phyloP scores from a whole-genome alignment of 2,113 vertebrate species.

The Dicrurus megarhynchus region DNA sequence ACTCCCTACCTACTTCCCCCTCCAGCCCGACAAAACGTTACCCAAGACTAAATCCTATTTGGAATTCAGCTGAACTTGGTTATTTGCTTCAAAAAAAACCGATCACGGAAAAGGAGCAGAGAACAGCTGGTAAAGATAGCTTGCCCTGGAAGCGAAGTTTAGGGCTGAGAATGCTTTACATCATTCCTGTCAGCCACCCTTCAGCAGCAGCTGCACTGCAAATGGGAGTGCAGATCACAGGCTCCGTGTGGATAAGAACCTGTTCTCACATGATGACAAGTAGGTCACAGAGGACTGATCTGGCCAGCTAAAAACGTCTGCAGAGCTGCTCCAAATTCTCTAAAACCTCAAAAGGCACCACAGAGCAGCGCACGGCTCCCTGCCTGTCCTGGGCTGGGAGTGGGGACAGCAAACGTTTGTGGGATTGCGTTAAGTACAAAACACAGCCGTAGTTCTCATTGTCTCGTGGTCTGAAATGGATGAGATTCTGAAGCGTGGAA shows the following conservation, averaged over 20 bases:
- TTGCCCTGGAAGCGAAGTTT: not conserved
- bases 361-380: fast-evolving
- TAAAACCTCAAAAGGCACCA: not conserved
- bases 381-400: not conserved
- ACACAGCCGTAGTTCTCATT: fast-evolving
- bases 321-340: not conserved
- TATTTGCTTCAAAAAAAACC: not conserved
- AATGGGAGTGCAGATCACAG: fast-evolving
- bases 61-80: not conserved
- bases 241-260: fast-evolving
- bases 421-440: not conserved
- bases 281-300: not conserved
- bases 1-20: not conserved
- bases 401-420: fast-evolving
- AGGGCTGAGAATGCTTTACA: not conserved
- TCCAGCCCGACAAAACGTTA: not conserved
- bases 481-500: not conserved
- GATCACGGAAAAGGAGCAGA: not conserved
- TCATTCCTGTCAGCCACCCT: not conserved
- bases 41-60: not conserved
- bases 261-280: not conserved
- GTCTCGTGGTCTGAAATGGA: not conserved
- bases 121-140: not conserved
- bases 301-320: not conserved
- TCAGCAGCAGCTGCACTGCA: not conserved